Evolutionary conservation across 30 jellyfish, hydroid and myxozoan genomes (phyloP).

Genomic region (Hydra vulgaris): DNA sequence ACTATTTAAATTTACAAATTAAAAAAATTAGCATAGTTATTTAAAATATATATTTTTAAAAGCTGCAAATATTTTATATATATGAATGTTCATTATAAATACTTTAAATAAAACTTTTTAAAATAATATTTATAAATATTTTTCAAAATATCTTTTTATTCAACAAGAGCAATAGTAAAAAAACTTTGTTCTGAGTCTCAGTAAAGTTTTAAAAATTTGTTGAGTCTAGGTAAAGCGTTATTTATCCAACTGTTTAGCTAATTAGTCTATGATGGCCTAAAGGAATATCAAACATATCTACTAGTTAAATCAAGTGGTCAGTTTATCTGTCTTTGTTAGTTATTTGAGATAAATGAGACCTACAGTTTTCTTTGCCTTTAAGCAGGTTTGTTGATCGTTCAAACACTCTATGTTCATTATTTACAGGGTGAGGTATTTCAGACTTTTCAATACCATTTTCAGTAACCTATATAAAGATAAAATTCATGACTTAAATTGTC

Average conservation of each 20-base stretch:
- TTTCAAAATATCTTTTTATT: too few relatives aligned
- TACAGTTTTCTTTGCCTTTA: background rate
- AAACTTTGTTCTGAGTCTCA: too few relatives aligned
- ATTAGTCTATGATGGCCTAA: background rate
- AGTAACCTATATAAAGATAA: constrained; percentile 28
- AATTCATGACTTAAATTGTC: background rate
- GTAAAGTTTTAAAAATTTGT: background rate
- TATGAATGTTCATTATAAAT: too few relatives aligned
- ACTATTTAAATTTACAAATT: too few relatives aligned
- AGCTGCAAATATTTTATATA: too few relatives aligned
- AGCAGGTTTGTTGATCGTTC: constrained; percentile 7
- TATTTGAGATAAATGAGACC: background rate
- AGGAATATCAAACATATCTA: background rate
- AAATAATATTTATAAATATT: too few relatives aligned
- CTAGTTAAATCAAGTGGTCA: background rate
- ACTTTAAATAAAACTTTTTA: too few relatives aligned
- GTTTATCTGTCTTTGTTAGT: background rate
- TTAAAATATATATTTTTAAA: too few relatives aligned
- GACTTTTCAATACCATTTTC: constrained; percentile 86
- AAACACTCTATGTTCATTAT: constrained; percentile 14
- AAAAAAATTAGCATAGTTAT: background rate
- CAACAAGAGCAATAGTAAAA: too few relatives aligned
- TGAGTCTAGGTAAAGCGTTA: background rate
- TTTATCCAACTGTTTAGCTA: background rate
- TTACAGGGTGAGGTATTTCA: constrained; percentile 71